Conservation (phyloP, 2,888 invertebrate genomes). For the Caradrina kadenii region DNA sequence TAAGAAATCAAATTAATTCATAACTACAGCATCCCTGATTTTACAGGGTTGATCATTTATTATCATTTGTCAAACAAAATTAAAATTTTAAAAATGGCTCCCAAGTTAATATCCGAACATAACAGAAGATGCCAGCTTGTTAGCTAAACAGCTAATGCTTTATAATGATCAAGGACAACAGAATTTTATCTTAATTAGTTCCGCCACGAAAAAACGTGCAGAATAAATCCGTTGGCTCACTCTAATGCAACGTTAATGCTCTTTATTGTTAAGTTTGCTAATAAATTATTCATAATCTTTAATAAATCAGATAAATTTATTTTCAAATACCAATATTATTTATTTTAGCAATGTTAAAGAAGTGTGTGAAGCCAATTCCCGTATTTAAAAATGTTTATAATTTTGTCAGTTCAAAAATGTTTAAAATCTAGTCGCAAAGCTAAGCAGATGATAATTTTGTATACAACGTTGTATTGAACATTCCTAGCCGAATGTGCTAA, state of each 20-base stretch:
- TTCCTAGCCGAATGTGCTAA: too few species aligned
- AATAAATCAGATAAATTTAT: too few species aligned
- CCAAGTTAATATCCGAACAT: slow-evolving; percentile 12
- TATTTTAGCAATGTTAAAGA: too few species aligned
- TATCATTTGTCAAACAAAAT: slow-evolving; percentile 42
- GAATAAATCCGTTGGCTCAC: slow-evolving; percentile 8
- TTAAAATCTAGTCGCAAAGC: too few species aligned
- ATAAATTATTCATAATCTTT: too few species aligned
- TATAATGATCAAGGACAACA: slow-evolving; percentile 48
- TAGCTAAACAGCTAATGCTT: slow-evolving; percentile 40
- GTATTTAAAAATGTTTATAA: too few species aligned
- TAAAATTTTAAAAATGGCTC: slow-evolving; percentile 25
- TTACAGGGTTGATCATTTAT: not conserved
- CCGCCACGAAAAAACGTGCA: slow-evolving; percentile 48
- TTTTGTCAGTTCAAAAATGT: too few species aligned
- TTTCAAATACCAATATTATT: too few species aligned
- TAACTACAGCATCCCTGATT: not conserved
- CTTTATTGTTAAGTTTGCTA: not conserved
- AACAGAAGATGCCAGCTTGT: slow-evolving; percentile 39
- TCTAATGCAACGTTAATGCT: not conserved
- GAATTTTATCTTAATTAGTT: slow-evolving; percentile 59
- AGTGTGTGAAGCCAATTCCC: too few species aligned
- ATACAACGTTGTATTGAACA: too few species aligned
- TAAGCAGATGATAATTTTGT: too few species aligned
- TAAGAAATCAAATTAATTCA: not conserved